Evolutionary conservation across 2,113 vertebrate genomes (phyloP), one percentile per base, ranked within the genome.

Genomic region (Lagopus muta): DNA sequence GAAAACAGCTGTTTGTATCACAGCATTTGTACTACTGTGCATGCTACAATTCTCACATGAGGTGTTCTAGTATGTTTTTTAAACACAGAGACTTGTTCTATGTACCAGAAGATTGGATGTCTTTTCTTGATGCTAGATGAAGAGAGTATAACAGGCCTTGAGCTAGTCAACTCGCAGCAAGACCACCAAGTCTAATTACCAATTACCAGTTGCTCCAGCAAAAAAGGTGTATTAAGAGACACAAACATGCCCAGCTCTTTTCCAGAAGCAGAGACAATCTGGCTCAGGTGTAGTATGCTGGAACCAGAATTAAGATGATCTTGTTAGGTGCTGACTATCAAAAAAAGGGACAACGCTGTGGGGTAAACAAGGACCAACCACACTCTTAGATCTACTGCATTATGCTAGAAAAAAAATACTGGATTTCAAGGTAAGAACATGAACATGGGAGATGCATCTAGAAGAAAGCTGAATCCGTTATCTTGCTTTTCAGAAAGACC

Each of bases 11-110:
- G 47, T 45, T 86, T 13, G 0, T 10, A 36, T 69, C 43, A 43
- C 85, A 69, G 54, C 36, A 22, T 3, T 54, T 32, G 62, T 21
- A 36, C 48, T n/a, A 15, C n/a, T 28, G 36, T 22, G 5, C 8
- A 28, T 40, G 17, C 21, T 57, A 2, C 0, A 0, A 13, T 50
- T 47, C 32, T 75, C 27, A 9, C 1, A 11, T 25, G 38, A 74
- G 27, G 30, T 42, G 15, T 52, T 79, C 61, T 42, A 28, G 36
- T 30, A 47, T 34, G 48, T 40, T n/a, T 90, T 38, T 77, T 76
- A 69, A 54, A 73, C 36, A 66, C 0, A 42, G 12, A 36, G 65
- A 34, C 55, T 54, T 50, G 36, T 36, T 58, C 36, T 2, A 1
- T 38, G 27, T 34, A 32, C 36, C 24, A 20, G 28, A 70, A 89